Percentiles rank a stretch among this genome's conserved stretches.
Evolutionary conservation across 2,888 invertebrate genomes (phyloP).

Genomic region (Callimorpha dominula): DNA sequence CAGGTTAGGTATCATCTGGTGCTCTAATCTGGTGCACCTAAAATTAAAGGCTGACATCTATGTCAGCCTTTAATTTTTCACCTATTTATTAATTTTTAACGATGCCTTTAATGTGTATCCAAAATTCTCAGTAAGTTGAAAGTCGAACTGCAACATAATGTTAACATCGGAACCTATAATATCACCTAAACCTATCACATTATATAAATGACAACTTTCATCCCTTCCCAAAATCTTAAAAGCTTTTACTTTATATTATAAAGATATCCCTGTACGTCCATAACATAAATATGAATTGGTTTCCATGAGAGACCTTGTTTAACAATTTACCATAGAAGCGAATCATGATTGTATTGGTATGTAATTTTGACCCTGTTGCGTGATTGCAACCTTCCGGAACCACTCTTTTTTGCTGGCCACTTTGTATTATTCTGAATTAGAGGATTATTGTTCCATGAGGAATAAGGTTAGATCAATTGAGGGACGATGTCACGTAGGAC

Average conservation of each 20-base stretch:
- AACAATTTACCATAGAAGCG: constrained; percentile 38
- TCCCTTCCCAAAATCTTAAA: constrained; percentile 27
- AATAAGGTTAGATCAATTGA: constrained; percentile 17
- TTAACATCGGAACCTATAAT: background rate
- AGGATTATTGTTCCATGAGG: constrained; percentile 20
- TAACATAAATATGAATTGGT: constrained; percentile 49
- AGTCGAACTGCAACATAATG: background rate
- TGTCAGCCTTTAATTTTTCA: too few relatives aligned
- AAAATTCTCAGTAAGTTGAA: background rate
- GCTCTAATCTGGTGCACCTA: too few relatives aligned
- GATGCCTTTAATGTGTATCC: too few relatives aligned
- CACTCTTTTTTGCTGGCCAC: constrained; percentile 24
- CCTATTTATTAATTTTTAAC: too few relatives aligned
- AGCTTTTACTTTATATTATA: constrained; percentile 38
- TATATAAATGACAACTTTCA: background rate
- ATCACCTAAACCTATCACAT: constrained; percentile 13
- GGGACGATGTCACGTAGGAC: background rate
- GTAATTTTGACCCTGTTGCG: constrained; percentile 41
- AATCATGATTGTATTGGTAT: constrained; percentile 46
- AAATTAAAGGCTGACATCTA: too few relatives aligned
- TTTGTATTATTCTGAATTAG: constrained; percentile 37
- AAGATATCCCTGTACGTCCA: constrained; percentile 36
- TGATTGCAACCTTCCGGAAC: constrained; percentile 49
- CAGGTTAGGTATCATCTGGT: too few relatives aligned
- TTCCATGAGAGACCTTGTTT: constrained; percentile 38